Percentiles rank a stretch among this genome's conserved stretches.
These are phyloP conservation scores for Otocyon megalotis DNA, from an alignment of 2,113 vertebrate genomes.

Conservation along the genomic window DNA sequence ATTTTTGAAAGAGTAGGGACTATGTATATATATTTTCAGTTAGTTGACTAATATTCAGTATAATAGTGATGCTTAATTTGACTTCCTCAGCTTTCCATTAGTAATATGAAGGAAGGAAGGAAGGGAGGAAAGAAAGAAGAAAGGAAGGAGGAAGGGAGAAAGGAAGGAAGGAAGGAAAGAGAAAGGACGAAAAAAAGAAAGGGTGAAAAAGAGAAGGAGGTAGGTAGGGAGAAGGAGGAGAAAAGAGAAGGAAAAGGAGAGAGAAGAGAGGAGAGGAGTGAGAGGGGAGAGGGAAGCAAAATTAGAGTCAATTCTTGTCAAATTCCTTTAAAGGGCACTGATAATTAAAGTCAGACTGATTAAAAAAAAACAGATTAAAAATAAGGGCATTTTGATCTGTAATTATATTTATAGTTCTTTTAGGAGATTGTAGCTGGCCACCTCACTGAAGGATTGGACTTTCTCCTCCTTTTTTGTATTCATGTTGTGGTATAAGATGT, in stretches of 20 bases:
- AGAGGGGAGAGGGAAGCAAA: not conserved
- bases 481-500: not conserved
- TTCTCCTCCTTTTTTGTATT: not conserved
- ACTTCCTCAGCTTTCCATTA: not conserved
- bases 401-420: not conserved
- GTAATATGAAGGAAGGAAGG: not conserved
- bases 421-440: not conserved
- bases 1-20: not conserved
- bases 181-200: rapidly evolving
- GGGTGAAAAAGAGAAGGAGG: not conserved
- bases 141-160: not conserved
- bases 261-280: not conserved
- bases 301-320: not conserved
- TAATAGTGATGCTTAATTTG: not conserved
- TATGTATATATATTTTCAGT: not conserved
- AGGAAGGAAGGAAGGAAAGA: not conserved
- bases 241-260: too few species aligned
- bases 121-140: not conserved
- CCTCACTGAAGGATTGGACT: not conserved
- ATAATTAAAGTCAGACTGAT: not conserved
- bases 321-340: not conserved
- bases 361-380: not conserved
- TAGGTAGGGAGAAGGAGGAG: not conserved
- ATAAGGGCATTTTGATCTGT: not conserved
- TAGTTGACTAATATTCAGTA: not conserved